These are phyloP conservation scores for Villa cingulata DNA, from an alignment of 2,888 invertebrate genomes.

Conservation along the genomic window DNA sequence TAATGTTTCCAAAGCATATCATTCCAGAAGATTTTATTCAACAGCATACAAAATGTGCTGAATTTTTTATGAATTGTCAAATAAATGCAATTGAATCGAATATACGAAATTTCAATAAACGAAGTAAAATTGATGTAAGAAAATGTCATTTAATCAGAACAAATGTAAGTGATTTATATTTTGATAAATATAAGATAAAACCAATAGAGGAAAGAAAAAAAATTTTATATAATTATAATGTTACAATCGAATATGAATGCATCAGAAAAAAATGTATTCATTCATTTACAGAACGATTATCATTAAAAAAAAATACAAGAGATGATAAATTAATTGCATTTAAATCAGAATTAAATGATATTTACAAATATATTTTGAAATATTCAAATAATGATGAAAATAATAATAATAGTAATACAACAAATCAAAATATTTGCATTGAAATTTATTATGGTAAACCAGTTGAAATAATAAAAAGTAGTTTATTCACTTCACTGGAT, in stretches of 20 bases:
- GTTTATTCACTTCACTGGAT: conserved; percentile 19
- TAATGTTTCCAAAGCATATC: conserved; percentile 45
- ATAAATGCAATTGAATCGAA: conserved; percentile 53
- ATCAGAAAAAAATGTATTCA: conserved; percentile 40
- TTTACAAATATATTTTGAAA: no score
- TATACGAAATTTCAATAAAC: conserved; percentile 42
- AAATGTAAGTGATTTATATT: conserved; percentile 43
- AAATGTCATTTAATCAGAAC: conserved; percentile 38
- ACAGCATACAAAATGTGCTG: conserved; percentile 49
- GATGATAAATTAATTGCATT: conserved; percentile 39
- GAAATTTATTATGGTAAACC: conserved; percentile 18
- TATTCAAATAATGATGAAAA: no score
- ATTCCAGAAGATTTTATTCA: conserved; percentile 50
- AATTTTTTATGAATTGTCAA: conserved; percentile 54
- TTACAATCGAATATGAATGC: conserved; percentile 38
- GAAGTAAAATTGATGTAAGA: conserved; percentile 17
- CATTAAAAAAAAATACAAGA: conserved; percentile 37
- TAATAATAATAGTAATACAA: conserved; percentile 1
- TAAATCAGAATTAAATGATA: conserved; percentile 37
- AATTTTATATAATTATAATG: conserved; percentile 39
- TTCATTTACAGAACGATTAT: conserved; percentile 44
- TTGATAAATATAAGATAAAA: conserved; percentile 44
- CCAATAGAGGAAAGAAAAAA: conserved; percentile 39
- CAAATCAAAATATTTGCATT: conserved; percentile 9
- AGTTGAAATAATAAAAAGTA: conserved; percentile 21